A percentile compares a stretch with the other conserved stretches of the same genome.
These are phyloP conservation scores for Scomberomorus guttatus DNA, from an alignment of 2,797 vertebrate genomes.

Conservation along the genomic window DNA sequence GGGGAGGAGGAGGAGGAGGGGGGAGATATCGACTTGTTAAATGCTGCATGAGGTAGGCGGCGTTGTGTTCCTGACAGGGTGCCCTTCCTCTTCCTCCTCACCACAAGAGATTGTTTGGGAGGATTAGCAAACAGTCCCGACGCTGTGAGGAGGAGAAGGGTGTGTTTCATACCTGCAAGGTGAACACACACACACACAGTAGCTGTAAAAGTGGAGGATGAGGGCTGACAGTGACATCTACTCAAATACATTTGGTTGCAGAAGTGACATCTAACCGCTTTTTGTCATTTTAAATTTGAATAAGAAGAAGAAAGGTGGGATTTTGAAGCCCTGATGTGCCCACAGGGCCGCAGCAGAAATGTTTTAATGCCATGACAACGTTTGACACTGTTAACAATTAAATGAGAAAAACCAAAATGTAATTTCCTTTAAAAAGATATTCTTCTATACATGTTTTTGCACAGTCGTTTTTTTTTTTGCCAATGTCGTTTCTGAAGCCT, in stretches of 20 bases:
- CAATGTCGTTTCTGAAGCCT: conserved; percentile 7
- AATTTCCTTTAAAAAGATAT: neutral
- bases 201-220: neutral
- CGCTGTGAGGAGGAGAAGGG: conserved; percentile 6
- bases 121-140: conserved; percentile 44
- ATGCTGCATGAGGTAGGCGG: conserved; percentile 71
- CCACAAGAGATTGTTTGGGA: conserved; percentile 28
- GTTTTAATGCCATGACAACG: neutral
- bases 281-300: neutral
- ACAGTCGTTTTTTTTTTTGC: conserved; percentile 39
- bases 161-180: neutral
- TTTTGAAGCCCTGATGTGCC: conserved; percentile 14
- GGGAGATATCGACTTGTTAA: conserved; percentile 65
- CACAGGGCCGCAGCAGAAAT: neutral
- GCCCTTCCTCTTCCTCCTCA: conserved; percentile 37
- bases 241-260: neutral
- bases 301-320: neutral
- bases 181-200: neutral
- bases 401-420: conserved; percentile 15
- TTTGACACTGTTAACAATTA: conserved; percentile 10
- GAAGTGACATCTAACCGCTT: neutral
- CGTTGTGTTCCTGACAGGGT: conserved; percentile 35
- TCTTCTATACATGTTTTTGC: conserved; percentile 15
- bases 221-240: neutral
- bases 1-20: too few species aligned